These are phyloP conservation scores for Drosophila robusta DNA, from an alignment of 2,888 invertebrate genomes.

Conservation along the genomic window DNA sequence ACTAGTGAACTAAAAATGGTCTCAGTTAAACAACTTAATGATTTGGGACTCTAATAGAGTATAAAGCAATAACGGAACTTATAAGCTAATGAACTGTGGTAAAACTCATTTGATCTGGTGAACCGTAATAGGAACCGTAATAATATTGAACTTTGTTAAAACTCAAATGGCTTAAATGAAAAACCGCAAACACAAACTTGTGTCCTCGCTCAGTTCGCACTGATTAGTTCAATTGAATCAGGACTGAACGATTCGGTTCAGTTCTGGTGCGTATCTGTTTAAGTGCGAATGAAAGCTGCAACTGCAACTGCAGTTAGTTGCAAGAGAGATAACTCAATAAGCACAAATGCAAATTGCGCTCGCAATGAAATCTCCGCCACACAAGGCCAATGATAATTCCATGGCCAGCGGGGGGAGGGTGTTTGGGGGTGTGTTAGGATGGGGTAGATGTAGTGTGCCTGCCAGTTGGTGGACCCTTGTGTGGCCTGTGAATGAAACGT, in stretches of 20 bases:
- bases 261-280: conserved; percentile 43
- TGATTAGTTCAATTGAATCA: not conserved
- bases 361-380: conserved; percentile 54
- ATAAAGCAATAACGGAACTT: too few species aligned
- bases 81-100: too few species aligned
- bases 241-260: not conserved
- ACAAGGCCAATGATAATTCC: conserved; percentile 33
- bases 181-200: too few species aligned
- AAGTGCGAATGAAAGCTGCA: conserved; percentile 72
- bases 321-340: conserved; percentile 77
- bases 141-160: not conserved
- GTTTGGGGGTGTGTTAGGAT: not conserved
- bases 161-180: not conserved
- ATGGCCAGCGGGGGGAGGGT: not conserved
- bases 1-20: too few species aligned
- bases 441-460: too few species aligned
- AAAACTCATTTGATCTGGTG: too few species aligned
- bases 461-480: not conserved
- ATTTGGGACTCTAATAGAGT: too few species aligned
- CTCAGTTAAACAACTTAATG: too few species aligned
- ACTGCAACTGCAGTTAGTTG: conserved; percentile 58
- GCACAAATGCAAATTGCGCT: conserved; percentile 71
- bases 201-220: not conserved
- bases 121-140: too few species aligned
- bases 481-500: not conserved